Base-by-base conservation (phyloP, 2,888 invertebrate species). In the Rhingia campestris region DNA sequence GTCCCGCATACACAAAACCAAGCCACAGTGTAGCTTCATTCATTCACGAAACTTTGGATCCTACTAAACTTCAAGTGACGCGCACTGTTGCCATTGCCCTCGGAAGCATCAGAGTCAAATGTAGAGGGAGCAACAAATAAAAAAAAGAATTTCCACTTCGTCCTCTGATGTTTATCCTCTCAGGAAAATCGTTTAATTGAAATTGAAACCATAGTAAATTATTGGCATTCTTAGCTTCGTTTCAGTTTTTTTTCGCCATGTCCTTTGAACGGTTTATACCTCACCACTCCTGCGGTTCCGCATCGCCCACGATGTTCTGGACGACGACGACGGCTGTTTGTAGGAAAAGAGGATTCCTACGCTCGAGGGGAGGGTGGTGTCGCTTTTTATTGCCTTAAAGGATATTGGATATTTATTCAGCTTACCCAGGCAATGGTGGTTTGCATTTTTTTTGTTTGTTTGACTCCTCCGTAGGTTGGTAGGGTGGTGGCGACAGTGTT, bases 131-230 rank as follows among this genome's bases (percentile, higher is more conserved):
- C 7, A 43, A 33, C 30, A 41, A 43, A 9, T 32, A 14, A 53
- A 22, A 12, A 49, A 41, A 41, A 45, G 6, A 53, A 47, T 39
- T 64, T 51, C 35, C 43, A 43, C 59, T 72, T 61, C 54, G 61
- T 75, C 69, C 56, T 74, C 10, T 37, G 45, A 54, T 54, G 64
- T 53, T 74, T 76, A 66, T 76, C 70, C 76, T 76, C 70, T 70
- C 37, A 81, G 81, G 72, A 77, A 81, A 81, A 77, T 76, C 61
- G 72, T 81, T 77, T 76, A 81, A 81, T 76, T 81, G 81, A 81
- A 81, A 81, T 81, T 72, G 81, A 72, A 76, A 72, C 81, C 70
- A 80, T 61, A 61, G 81, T 81, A 81, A 81, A 67, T 81, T 81
- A 81, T 81, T 81, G 81, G 77, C 72, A 61, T 76, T 72, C 72